Evolutionary conservation across 2,888 invertebrate species (phyloP).

Genomic region (Calameuta idolon): DNA sequence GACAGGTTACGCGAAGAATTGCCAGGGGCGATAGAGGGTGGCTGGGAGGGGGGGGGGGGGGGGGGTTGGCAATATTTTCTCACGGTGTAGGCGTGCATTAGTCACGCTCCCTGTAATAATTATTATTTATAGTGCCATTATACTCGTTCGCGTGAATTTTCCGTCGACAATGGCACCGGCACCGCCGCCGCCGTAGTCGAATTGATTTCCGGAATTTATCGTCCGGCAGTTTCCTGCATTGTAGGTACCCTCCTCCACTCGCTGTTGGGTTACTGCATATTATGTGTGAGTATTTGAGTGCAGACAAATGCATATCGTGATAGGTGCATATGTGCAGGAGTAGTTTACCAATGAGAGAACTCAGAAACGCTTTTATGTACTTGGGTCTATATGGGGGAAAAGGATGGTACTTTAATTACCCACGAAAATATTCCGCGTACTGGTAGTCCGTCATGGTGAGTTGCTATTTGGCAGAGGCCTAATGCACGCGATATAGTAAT

Average conservation of each 20-base stretch:
- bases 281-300: not conserved
- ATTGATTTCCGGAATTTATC: conserved; percentile 19
- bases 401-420: not conserved
- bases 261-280: not conserved
- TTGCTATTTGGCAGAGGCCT: not conserved
- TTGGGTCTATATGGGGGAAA: not conserved
- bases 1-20: not conserved
- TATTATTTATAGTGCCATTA: conserved; percentile 26
- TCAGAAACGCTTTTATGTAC: not conserved
- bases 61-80: not conserved
- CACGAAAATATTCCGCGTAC: not conserved
- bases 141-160: conserved; percentile 12
- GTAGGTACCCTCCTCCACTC: not conserved
- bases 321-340: not conserved
- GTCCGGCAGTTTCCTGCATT: conserved; percentile 3
- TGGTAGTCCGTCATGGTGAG: not conserved
- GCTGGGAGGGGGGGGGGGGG: not conserved
- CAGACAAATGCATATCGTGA: not conserved
- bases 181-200: not conserved
- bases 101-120: conserved; percentile 21
- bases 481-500: not conserved
- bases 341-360: not conserved
- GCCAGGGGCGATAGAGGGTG: not conserved
- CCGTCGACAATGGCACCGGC: not conserved
- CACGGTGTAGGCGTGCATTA: conserved; percentile 16